Evolutionary conservation across 2,797 vertebrate species (phyloP).

Genomic region (Sphenodon punctatus): DNA sequence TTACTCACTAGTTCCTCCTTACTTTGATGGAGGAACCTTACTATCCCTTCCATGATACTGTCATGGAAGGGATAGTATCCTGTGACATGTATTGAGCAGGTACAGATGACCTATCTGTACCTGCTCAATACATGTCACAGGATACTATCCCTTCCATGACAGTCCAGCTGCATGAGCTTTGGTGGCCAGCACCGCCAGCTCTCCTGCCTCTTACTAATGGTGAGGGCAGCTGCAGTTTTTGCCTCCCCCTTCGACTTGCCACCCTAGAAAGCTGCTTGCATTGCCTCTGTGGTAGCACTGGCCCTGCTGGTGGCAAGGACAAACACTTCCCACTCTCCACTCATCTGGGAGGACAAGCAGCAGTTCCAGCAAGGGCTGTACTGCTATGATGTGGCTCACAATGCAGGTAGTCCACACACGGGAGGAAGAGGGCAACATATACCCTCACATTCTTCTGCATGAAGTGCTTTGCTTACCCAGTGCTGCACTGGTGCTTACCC

Average conservation of each 20-base stretch:
- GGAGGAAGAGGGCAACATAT: not conserved
- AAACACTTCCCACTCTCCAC: not conserved
- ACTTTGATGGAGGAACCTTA: not conserved
- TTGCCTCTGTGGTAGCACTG: no score
- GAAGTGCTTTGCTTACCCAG: no score
- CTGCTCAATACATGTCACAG: not conserved
- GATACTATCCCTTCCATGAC: not conserved
- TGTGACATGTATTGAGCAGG: not conserved
- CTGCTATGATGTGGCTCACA: not conserved
- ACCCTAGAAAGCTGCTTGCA: no score
- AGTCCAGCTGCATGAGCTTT: not conserved
- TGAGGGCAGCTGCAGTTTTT: no score
- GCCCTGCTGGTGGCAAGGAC: no score
- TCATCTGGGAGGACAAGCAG: no score
- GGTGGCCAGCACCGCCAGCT: no score
- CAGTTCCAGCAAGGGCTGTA: not conserved
- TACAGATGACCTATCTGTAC: not conserved
- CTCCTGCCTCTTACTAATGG: no score
- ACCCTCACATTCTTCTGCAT: not conserved
- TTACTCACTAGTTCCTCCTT: not conserved
- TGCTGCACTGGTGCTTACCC: no score
- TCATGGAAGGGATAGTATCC: not conserved
- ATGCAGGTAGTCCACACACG: not conserved
- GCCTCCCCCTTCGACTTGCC: no score
- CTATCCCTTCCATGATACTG: no score